Evolutionary conservation across 2,888 invertebrate species (phyloP).

Genomic region (Drosophila helvetica): DNA sequence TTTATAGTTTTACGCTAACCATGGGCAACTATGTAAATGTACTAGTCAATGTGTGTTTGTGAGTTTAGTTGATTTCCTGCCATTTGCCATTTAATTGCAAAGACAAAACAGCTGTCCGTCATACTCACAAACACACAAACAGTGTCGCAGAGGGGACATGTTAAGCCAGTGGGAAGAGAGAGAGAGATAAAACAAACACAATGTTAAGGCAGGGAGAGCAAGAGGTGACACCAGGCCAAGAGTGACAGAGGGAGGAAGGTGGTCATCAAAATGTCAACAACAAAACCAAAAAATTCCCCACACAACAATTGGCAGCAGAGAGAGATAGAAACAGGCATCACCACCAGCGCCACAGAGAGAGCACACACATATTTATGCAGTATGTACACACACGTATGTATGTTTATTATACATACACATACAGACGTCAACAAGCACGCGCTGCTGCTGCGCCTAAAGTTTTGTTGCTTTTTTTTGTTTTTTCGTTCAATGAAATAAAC

Average conservation of each 20-base stretch:
- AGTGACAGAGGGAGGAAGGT: slow-evolving; percentile 21
- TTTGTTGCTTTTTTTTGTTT: slow-evolving; percentile 14
- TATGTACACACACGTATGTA: slow-evolving; percentile 12
- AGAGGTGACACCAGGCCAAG: slow-evolving; percentile 12
- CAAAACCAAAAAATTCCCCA: slow-evolving; percentile 60
- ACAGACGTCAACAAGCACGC: slow-evolving; percentile 44
- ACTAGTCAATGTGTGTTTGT: slow-evolving; percentile 9
- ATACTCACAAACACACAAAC: slow-evolving; percentile 27
- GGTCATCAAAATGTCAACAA: slow-evolving; percentile 59
- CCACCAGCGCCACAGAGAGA: slow-evolving; percentile 2
- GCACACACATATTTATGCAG: neutral
- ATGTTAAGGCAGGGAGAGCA: neutral
- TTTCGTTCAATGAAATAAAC: slow-evolving; percentile 24
- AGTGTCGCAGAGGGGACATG: neutral
- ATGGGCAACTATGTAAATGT: slow-evolving; percentile 31
- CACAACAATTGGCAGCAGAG: slow-evolving; percentile 58
- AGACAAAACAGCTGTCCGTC: slow-evolving; percentile 70
- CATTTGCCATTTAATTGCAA: slow-evolving; percentile 64
- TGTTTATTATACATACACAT: slow-evolving; percentile 3
- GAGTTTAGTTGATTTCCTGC: slow-evolving; percentile 53
- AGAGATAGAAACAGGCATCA: slow-evolving; percentile 30
- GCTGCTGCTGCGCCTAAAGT: slow-evolving; percentile 33
- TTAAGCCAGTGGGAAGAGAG: neutral
- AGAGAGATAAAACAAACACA: neutral
- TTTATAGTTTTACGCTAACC: slow-evolving; percentile 33